These are phyloP conservation scores for Barypeithes pellucidus DNA, from an alignment of 2,888 invertebrate genomes.

Conservation along the genomic window DNA sequence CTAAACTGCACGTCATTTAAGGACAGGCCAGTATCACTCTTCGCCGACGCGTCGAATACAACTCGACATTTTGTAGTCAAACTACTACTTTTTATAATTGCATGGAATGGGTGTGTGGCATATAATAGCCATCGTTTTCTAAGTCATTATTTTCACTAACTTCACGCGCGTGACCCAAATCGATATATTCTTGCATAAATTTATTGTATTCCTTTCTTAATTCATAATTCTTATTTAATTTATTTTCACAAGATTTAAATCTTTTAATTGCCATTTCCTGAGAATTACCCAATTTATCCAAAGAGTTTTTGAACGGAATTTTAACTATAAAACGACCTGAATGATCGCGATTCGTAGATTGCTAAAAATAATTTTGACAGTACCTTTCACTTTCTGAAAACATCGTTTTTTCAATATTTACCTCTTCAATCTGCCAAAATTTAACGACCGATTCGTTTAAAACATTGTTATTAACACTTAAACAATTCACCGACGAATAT, in stretches of 20 bases:
- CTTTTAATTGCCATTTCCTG: slow-evolving; percentile 1
- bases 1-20: slow-evolving; percentile 55
- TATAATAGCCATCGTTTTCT: neutral
- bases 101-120: slow-evolving; percentile 36
- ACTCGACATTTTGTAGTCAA: slow-evolving; percentile 28
- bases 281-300: slow-evolving; percentile 17
- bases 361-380: slow-evolving; percentile 16
- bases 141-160: neutral
- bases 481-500: slow-evolving; percentile 1
- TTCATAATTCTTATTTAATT: neutral
- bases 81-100: slow-evolving; percentile 3
- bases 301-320: slow-evolving; percentile 20
- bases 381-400: neutral
- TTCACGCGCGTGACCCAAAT: slow-evolving; percentile 28
- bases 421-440: slow-evolving; percentile 25
- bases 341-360: neutral
- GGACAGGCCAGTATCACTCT: slow-evolving; percentile 42
- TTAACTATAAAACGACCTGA: slow-evolving; percentile 5
- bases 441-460: neutral
- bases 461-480: neutral
- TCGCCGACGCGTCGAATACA: slow-evolving; percentile 35
- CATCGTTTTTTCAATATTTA: neutral
- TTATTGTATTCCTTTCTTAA: neutral
- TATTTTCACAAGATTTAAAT: slow-evolving; percentile 1
- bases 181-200: slow-evolving; percentile 24